Evolutionary conservation across 1,140 invertebrate genomes (phyloP), one percentile per base, ranked within the genome.

Genomic region (Lepidostoma basale): DNA sequence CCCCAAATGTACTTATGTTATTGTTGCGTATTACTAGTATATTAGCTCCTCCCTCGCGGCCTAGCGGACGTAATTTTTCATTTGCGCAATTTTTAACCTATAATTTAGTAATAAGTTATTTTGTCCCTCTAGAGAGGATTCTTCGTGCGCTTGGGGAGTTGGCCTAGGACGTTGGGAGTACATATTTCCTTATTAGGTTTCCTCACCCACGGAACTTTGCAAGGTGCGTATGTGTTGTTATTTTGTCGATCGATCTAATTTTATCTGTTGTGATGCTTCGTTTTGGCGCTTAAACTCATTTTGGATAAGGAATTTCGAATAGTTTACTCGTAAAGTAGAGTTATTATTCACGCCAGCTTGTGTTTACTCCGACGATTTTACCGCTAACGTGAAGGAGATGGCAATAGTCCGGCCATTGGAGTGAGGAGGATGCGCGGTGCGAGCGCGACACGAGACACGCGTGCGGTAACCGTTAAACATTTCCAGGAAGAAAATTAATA

Each of bases 291-390:
- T 6, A 45, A 16, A 18, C 9, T 45, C 22, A 45, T 14, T 18
- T 22, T 16, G 2, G 10, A 45, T 45, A 14, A 16, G 52, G 22
- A 56, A 59, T 59, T 26, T 23, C 33, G 20, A 39, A 33, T 59
- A 42, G 18, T 59, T 25, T 40, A 42, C 33, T 42, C 33, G 40
- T 40, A 18, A 40, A 59, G 54, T 59, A 36, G 12, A 59, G 56
- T 59, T 59, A 59, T 59, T 59, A 59, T 59, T 59, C 56, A 59
- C 56, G 36, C 56, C 56, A 59, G 22, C 56, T 59, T 59, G 56
- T 59, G 56, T 59, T 59, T 59, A 59, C 56, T 39, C 56, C 56
- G 33, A 59, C 28, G 39, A 40, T 59, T 59, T 59, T 59, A 59
- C 56, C 56, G 56, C 56, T 59, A 59, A 59, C 39, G 18, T 25